Percentiles rank a stretch among this genome's conserved stretches.
Evolutionary conservation across 2,888 invertebrate genomes (phyloP).

Genomic region (Hydropsyche betteni): DNA sequence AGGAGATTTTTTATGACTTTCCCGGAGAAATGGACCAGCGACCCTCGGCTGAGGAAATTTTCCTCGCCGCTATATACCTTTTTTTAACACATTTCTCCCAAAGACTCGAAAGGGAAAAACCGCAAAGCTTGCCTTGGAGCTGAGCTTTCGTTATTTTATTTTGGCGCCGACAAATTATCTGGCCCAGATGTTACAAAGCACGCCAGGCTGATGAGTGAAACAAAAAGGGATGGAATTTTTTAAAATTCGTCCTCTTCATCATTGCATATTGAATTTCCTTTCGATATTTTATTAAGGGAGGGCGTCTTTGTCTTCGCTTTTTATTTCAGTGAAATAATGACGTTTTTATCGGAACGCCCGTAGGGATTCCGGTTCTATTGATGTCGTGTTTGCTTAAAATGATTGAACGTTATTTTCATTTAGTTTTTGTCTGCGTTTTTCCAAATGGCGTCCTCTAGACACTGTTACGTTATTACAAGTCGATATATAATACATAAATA

Average conservation of each 20-base stretch:
- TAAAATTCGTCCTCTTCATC: no score
- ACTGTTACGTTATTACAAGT: neutral
- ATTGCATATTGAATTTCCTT: no score
- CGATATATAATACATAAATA: neutral
- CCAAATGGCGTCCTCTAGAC: no score
- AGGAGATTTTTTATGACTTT: conserved; percentile 28
- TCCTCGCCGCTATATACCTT: neutral
- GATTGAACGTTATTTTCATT: no score
- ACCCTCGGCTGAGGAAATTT: neutral
- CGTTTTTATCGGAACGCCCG: no score
- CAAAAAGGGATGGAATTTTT: neutral
- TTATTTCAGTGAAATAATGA: no score
- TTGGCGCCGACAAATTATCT: conserved; percentile 9
- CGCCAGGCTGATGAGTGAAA: neutral
- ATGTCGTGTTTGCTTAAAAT: no score
- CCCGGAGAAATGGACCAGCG: conserved; percentile 8
- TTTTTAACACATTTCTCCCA: neutral
- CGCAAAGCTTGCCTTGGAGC: neutral
- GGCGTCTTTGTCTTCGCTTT: neutral
- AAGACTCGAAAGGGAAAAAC: neutral
- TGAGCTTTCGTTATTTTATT: conserved; percentile 13
- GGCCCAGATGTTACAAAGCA: conserved; percentile 7
- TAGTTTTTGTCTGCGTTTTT: no score
- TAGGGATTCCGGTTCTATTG: no score
- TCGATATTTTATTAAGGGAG: no score